Percentiles rank a stretch among this genome's conserved stretches.
Conservation (phyloP, 2,797 vertebrate genomes). For the Alauda arvensis region DNA sequence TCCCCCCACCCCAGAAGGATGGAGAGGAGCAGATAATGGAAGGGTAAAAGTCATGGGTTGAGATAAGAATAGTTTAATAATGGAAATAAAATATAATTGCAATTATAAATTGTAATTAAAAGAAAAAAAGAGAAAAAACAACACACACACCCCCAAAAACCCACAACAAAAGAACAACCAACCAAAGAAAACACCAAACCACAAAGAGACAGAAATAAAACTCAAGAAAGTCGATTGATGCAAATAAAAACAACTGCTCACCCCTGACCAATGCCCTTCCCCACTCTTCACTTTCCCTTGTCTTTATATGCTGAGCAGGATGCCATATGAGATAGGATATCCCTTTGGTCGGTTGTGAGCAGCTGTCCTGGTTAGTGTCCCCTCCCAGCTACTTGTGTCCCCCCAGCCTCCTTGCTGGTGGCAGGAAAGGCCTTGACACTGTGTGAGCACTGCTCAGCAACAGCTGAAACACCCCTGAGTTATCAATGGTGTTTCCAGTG, state of each 20-base stretch:
- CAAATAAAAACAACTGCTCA: neutral
- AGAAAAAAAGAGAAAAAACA: neutral
- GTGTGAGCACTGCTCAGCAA: neutral
- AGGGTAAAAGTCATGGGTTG: neutral
- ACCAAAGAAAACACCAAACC: neutral
- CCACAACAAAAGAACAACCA: neutral
- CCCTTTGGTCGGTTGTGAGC: neutral
- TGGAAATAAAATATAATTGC: neutral
- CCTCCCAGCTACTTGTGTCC: neutral
- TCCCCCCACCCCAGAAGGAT: too few species aligned
- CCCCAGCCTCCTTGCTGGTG: rapidly evolving
- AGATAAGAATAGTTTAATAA: neutral
- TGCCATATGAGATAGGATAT: neutral
- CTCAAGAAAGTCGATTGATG: neutral
- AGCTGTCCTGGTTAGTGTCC: neutral
- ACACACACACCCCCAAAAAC: neutral
- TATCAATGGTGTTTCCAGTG: neutral
- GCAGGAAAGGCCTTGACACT: neutral
- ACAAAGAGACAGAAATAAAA: neutral
- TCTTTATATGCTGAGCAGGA: neutral
- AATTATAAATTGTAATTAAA: neutral
- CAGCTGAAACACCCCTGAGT: neutral
- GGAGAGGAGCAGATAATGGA: neutral
- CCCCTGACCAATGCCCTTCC: neutral
- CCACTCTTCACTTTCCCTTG: neutral